Conservation (phyloP, 2,113 vertebrate species). For the Calypte anna region DNA sequence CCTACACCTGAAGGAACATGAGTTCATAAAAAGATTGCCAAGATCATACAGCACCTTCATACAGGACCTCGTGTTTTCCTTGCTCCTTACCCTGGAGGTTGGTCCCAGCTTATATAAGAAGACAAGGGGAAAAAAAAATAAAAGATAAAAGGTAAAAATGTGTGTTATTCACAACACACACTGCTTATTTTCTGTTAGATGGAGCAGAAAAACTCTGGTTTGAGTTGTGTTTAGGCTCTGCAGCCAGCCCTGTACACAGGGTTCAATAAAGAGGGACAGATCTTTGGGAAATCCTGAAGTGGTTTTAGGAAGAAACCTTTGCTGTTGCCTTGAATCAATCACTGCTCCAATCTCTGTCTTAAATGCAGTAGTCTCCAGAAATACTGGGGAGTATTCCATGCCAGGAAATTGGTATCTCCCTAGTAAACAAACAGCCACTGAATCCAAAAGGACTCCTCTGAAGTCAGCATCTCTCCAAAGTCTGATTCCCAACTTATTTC, state of each 20-base stretch:
- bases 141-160: not conserved
- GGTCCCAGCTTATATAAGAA: not conserved
- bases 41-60: not conserved
- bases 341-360: not conserved
- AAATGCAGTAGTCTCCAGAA: not conserved
- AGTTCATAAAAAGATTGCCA: not conserved
- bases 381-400: not conserved
- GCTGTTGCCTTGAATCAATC: not conserved
- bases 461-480: not conserved
- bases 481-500: not conserved
- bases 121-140: fast-evolving
- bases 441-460: not conserved
- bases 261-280: not conserved
- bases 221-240: not conserved
- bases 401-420: not conserved
- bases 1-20: slow-evolving; percentile 4
- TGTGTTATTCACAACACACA: not conserved
- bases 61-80: not conserved
- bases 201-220: no score
- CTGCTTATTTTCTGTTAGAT: not conserved
- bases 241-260: not conserved
- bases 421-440: not conserved
- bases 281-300: not conserved
- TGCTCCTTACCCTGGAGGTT: not conserved
- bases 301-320: not conserved